Base-by-base conservation (phyloP, 2,113 vertebrate species). In the Crotalus tigris region DNA sequence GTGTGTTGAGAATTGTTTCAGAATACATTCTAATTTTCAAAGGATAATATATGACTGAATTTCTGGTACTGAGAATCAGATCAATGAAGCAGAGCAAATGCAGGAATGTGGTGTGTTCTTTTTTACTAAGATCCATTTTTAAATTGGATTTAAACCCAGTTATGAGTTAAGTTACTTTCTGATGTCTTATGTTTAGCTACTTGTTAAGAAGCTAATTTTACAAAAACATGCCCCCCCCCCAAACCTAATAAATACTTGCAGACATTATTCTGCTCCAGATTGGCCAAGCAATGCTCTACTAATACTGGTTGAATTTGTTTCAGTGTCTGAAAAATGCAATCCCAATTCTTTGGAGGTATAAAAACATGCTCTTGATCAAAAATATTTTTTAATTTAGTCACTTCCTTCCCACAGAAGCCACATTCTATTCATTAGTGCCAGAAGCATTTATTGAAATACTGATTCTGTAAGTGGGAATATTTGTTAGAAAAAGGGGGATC, bases 141-240 rank as follows among this genome's bases (percentile, higher is more conserved):
- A 90, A 39, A 58, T 53, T 64, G 85, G n/a, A 29, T 86, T 39
- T 64, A 90, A 29, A 61, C 1, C 59, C n/a, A 21, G 8, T 85
- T 85, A 39, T 24, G 51, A 44, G 11, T 87, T 55, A 88, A 24
- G 23, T 39, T 88, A 88, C 21, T 33, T 54, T 24, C 59, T 55
- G 49, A 24, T 69, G n/a, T 92, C n/a, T 15, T 88, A 53, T 53
- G 21, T 90, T 58, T 61, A 89, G 92, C n/a, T 21, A 90, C 19
- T 0, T 12, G 85, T 87, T 91, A 94, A 93, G 94, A 96, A 95
- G 51, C 24, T 12, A 33, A 44, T 94, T 9, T 21, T 9, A 13
- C 92, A 44, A 58, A 23, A 86, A 92, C 87, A 33, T 85, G 91
- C 49, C 92, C 91, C 81, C 39, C 39, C 44, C 33, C 88, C 92